phyloP scores from a whole-genome alignment of 2,113 vertebrate genomes.

The Eublepharis macularius region DNA sequence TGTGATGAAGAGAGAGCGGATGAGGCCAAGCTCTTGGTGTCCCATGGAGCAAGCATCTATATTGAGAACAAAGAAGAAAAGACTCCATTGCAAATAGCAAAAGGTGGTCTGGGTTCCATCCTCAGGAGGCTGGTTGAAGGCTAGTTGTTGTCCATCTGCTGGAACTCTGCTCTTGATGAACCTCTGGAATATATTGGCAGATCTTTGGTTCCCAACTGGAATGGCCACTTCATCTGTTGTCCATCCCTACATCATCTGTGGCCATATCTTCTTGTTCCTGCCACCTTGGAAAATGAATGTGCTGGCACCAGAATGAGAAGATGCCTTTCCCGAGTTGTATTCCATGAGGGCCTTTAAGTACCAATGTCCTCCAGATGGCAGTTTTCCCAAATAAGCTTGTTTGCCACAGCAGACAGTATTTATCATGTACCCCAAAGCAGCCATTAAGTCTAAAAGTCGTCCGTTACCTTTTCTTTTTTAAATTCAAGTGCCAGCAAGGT shows the following conservation, averaged over 20 bases:
- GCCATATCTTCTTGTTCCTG: slow-evolving; percentile 13
- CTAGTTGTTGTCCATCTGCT: slow-evolving; percentile 53
- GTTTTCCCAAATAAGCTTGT: neutral
- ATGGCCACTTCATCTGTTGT: neutral
- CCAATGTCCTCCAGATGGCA: too few relatives aligned
- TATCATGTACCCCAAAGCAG: neutral
- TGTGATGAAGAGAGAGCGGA: slow-evolving; percentile 95
- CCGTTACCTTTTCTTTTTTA: neutral
- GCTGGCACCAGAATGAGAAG: too few relatives aligned
- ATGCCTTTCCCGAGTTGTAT: too few relatives aligned
- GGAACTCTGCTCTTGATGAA: slow-evolving; percentile 14
- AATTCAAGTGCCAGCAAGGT: too few relatives aligned
- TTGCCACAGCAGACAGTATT: neutral
- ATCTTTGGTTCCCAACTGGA: neutral
- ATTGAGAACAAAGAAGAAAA: slow-evolving; percentile 97
- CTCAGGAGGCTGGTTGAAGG: slow-evolving; percentile 89
- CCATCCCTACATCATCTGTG: slow-evolving; percentile 17
- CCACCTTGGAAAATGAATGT: slow-evolving; percentile 25
- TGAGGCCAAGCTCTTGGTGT: slow-evolving; percentile 92
- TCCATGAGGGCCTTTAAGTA: too few relatives aligned
- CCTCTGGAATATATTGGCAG: slow-evolving; percentile 3
- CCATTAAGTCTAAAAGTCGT: neutral
- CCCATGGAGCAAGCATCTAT: slow-evolving; percentile 93
- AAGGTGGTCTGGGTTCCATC: slow-evolving; percentile 82
- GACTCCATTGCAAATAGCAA: slow-evolving; percentile 91